These are phyloP conservation scores for Choloepus hoffmanni DNA, from an alignment of 2,113 vertebrate genomes.

Conservation along the genomic window DNA sequence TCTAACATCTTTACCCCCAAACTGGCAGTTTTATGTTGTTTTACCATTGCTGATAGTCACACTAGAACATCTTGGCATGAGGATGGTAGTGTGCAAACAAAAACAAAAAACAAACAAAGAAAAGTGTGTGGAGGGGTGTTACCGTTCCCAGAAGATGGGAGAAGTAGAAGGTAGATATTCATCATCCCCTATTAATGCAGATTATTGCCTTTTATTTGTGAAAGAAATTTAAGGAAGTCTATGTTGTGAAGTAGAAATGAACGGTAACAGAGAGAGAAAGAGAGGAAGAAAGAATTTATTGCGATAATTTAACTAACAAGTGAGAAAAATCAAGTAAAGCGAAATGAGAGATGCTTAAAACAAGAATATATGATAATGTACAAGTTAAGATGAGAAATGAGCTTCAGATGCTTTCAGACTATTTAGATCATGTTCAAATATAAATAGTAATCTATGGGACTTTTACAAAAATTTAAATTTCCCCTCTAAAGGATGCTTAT, in stretches of 20 bases:
- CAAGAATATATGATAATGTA: background rate
- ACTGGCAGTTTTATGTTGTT: background rate
- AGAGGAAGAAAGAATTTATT: background rate
- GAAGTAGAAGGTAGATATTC: background rate
- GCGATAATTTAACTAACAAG: background rate
- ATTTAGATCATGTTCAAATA: background rate
- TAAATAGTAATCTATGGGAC: background rate
- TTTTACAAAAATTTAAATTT: background rate
- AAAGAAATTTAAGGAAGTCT: background rate
- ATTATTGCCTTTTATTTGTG: too few species aligned
- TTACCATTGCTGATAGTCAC: background rate
- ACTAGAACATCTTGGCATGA: accelerated
- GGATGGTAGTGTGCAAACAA: accelerated
- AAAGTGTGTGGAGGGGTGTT: background rate
- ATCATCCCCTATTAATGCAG: too few species aligned
- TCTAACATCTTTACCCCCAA: background rate
- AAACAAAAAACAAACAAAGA: background rate
- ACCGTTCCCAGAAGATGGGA: background rate
- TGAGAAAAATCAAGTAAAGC: background rate
- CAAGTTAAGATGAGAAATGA: background rate
- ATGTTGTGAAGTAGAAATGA: background rate
- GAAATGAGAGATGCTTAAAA: too few species aligned
- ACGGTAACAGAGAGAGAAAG: accelerated
- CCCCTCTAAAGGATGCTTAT: background rate
- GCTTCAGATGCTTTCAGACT: background rate